Evolutionary conservation across 2,113 vertebrate genomes (phyloP).

Genomic region (Hydrochoerus hydrochaeris): DNA sequence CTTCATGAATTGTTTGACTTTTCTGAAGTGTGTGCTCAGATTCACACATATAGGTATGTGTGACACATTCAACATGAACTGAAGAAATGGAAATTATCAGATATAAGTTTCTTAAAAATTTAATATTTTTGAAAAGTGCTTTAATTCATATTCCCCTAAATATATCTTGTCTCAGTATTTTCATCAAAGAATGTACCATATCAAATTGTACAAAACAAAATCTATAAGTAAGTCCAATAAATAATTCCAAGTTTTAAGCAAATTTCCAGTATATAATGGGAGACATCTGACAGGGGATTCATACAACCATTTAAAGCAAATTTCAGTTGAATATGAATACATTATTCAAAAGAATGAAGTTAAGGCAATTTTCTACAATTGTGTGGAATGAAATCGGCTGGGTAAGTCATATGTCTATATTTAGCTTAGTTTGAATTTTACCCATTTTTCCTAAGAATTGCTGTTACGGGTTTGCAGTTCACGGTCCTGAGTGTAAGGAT

Average conservation of each 20-base stretch:
- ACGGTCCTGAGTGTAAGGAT: neutral
- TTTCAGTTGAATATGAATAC: neutral
- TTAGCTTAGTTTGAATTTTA: constrained; percentile 20
- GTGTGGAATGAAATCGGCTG: neutral
- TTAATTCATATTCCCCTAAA: neutral
- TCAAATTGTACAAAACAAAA: constrained; percentile 45
- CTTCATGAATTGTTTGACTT: neutral
- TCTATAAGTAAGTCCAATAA: neutral
- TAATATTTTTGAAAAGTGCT: constrained; percentile 1
- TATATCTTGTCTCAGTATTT: neutral
- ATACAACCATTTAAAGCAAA: constrained; percentile 47
- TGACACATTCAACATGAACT: neutral
- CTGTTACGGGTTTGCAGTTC: neutral
- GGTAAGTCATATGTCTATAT: constrained; percentile 16
- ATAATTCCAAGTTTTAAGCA: constrained; percentile 17
- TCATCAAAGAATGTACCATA: neutral
- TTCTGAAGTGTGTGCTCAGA: neutral
- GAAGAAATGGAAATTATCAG: neutral
- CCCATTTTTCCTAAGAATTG: neutral
- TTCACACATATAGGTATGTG: neutral
- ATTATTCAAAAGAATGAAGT: constrained; percentile 30
- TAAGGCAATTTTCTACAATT: constrained; percentile 23
- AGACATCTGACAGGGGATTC: neutral
- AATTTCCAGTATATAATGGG: neutral
- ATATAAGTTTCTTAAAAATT: neutral